Conservation (phyloP, 2,888 invertebrate genomes). For the Acholoe squamosa region DNA sequence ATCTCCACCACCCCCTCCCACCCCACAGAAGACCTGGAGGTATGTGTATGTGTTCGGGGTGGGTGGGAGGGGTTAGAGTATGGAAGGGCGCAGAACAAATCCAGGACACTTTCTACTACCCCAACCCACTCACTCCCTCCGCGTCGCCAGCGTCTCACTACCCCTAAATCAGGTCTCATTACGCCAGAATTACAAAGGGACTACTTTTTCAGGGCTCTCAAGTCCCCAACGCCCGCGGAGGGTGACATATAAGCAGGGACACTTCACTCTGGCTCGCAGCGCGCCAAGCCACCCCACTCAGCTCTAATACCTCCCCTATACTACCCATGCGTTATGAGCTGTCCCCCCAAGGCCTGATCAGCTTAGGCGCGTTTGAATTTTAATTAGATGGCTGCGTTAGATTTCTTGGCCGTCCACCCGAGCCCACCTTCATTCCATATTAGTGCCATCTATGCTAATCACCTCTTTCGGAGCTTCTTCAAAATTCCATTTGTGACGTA, state of each 20-base stretch:
- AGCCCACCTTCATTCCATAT: constrained; percentile 53
- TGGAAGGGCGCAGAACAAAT: background rate
- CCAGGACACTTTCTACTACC: constrained; percentile 15
- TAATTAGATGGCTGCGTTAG: constrained; percentile 60
- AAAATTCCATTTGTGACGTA: constrained; percentile 63
- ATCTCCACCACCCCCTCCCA: background rate
- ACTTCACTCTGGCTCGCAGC: constrained; percentile 28
- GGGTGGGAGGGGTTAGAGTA: background rate
- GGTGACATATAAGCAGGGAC: constrained; percentile 55
- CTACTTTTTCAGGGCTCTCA: constrained; percentile 46
- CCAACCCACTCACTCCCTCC: background rate
- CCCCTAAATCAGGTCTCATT: constrained; percentile 51
- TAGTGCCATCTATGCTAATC: constrained; percentile 61
- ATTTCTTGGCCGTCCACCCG: constrained; percentile 57
- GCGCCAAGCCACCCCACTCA: constrained; percentile 42
- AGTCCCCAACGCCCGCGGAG: constrained; percentile 51
- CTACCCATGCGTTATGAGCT: constrained; percentile 47
- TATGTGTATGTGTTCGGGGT: background rate
- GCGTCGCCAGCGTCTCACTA: background rate
- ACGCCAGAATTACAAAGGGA: constrained; percentile 53
- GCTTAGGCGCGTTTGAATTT: constrained; percentile 59
- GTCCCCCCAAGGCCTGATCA: constrained; percentile 50
- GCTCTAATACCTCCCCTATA: constrained; percentile 27
- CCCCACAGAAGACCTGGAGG: background rate
- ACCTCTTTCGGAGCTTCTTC: constrained; percentile 61